These are phyloP conservation scores for Knipowitschia caucasica DNA, from an alignment of 2,797 vertebrate genomes.

Conservation along the genomic window DNA sequence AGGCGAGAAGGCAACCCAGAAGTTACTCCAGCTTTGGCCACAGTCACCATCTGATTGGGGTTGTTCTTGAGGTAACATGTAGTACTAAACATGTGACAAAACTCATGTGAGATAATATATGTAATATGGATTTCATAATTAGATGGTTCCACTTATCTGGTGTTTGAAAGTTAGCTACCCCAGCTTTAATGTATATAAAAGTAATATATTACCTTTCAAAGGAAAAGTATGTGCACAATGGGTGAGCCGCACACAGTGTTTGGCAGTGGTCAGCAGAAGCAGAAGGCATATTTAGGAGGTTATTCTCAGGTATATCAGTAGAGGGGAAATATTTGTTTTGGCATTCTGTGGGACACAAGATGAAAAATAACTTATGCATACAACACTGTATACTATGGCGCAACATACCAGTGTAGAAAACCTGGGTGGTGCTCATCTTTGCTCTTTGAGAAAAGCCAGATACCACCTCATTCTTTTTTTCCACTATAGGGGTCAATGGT, in stretches of 20 bases:
- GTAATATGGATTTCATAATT: no score
- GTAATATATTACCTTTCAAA: conserved; percentile 13
- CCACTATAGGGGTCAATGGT: conserved; percentile 24
- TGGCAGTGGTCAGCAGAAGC: conserved; percentile 57
- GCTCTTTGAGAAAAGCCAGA: conserved; percentile 58
- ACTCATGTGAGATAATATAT: background rate
- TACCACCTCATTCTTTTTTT: background rate
- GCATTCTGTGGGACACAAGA: conserved; percentile 25
- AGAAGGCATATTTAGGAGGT: conserved; percentile 7
- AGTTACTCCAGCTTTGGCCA: background rate
- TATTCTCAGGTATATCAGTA: conserved; percentile 26
- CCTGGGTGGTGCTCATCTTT: background rate
- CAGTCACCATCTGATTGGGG: background rate
- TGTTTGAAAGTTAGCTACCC: no score
- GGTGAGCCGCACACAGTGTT: conserved; percentile 53
- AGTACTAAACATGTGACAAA: conserved; percentile 13
- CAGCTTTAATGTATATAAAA: background rate
- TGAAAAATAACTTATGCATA: background rate
- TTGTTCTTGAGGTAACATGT: conserved; percentile 50
- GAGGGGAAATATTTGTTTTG: conserved; percentile 27
- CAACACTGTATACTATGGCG: background rate
- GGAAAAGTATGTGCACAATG: conserved; percentile 57
- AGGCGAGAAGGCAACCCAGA: conserved; percentile 53
- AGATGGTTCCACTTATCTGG: no score
- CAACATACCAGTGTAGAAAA: conserved; percentile 12